Evolutionary conservation across 2,797 vertebrate genomes (phyloP).

Genomic region (Carapus acus): DNA sequence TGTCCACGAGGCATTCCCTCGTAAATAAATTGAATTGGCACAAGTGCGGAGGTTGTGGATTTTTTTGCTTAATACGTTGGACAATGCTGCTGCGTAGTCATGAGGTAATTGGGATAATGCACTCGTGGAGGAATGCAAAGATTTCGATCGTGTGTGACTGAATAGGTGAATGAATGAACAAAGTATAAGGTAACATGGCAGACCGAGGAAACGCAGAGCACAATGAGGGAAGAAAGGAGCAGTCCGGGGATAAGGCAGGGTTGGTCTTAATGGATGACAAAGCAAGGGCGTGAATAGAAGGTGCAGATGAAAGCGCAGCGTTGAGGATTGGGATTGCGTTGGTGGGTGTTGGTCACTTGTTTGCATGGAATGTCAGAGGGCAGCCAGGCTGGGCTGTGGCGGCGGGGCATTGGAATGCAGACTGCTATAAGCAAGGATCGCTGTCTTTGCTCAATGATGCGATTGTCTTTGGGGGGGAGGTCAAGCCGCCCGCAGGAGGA

Average conservation of each 20-base stretch:
- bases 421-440: slow-evolving; percentile 23
- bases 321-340: neutral
- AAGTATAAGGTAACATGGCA: slow-evolving; percentile 7
- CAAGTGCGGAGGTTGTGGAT: neutral
- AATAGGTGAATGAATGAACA: slow-evolving; percentile 40
- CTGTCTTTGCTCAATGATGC: slow-evolving; percentile 38
- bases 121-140: slow-evolving; percentile 25
- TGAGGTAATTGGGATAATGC: slow-evolving; percentile 20
- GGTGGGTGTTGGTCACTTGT: slow-evolving; percentile 12
- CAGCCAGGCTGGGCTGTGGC: neutral
- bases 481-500: neutral
- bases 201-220: neutral
- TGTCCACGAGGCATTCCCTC: neutral
- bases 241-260: neutral
- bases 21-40: neutral
- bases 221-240: neutral
- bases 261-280: too few species aligned
- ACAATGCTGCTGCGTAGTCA: slow-evolving; percentile 10
- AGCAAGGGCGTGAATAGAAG: neutral
- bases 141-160: slow-evolving; percentile 8
- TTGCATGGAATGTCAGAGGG: slow-evolving; percentile 24
- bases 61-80: neutral
- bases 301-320: neutral
- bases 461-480: slow-evolving; percentile 29
- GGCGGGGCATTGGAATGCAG: slow-evolving; percentile 44